phyloP scores from a whole-genome alignment of 2,888 invertebrate species.

The Hofmannophila pseudospretella region DNA sequence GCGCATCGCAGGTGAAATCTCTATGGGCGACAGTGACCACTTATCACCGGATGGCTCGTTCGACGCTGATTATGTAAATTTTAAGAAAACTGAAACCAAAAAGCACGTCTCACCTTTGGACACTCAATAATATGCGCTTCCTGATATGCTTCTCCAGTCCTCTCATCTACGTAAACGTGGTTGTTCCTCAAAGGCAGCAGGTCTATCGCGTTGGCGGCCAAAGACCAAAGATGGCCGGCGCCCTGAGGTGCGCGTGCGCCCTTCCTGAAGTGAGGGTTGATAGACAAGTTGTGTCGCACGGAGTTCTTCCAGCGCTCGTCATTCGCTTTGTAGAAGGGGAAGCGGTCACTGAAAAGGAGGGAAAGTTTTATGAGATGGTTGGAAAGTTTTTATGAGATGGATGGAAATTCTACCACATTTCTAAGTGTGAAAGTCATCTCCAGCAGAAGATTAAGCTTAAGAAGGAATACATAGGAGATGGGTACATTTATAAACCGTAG shows the following conservation, averaged over 20 bases:
- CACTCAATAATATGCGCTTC: conserved; percentile 49
- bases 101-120: conserved; percentile 61
- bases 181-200: conserved; percentile 52
- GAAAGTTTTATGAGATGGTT: background rate
- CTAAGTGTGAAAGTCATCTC: too few relatives aligned
- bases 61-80: too few relatives aligned
- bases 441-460: too few relatives aligned
- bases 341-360: conserved; percentile 83
- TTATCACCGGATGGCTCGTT: too few relatives aligned
- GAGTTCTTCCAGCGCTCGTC: conserved; percentile 97
- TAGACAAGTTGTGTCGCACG: conserved; percentile 92
- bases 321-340: conserved; percentile 92
- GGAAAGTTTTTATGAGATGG: too few relatives aligned
- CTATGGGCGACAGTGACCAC: too few relatives aligned
- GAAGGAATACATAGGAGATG: too few relatives aligned
- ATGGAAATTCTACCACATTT: too few relatives aligned
- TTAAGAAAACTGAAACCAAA: too few relatives aligned
- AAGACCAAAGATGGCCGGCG: conserved; percentile 93
- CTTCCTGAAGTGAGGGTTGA: conserved; percentile 93
- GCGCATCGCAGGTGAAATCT: too few relatives aligned
- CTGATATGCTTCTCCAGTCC: conserved; percentile 27
- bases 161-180: conserved; percentile 33
- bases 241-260: conserved; percentile 91
- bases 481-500: too few relatives aligned
- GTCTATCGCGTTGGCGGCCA: conserved; percentile 80